Base-by-base conservation (phyloP, 2,113 vertebrate genomes). In the Barbus barbus region DNA sequence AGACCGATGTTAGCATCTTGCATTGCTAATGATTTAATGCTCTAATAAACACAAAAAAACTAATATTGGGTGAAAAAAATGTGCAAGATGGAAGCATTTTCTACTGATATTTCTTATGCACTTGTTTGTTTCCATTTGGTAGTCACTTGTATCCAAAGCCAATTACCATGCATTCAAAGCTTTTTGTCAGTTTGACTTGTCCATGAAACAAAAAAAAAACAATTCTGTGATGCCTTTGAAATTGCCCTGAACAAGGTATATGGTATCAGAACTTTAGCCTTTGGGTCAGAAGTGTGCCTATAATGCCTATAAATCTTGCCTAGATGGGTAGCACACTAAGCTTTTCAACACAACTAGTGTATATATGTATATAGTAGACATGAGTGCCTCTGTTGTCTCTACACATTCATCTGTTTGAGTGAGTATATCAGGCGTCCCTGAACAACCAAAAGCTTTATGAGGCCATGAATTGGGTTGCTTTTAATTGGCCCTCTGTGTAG, bases 401-500 rank as follows among this genome's bases (percentile, higher is more conserved):
- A 51, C 44, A 41, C 82, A 63, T 88, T 82, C 58, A 33, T 84
- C 80, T 82, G 80, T 87, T 85, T 84, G 83, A 81, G 83, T 86
- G 78, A 81, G 83, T 75, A 73, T 83, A 84, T 72, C 82, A 82
- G 84, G 61, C 41, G 16, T 81, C 56, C 84, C 77, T 20, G 71
- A 83, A 84, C 87, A 84, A 84, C 38, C 74, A 82, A 71, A 61
- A 67, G 71, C 67, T 85, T 90, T 86, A 87, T 88, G 83, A 83
- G 84, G 81, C 81, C 58, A 80, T 88, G 79, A 87, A 87, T 84
- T 82, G 56, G 79, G 79, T 60, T 31, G 28, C 31, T 78, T 86
- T 86, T 90, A 87, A 88, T 87, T 88, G 89, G 86, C 82, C 78
- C 48, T 56, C 84, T 81, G 83, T 84, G 87, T 81, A 12, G 72